Conservation (phyloP, 2,888 invertebrate genomes). For the Miltochrista miniata region DNA sequence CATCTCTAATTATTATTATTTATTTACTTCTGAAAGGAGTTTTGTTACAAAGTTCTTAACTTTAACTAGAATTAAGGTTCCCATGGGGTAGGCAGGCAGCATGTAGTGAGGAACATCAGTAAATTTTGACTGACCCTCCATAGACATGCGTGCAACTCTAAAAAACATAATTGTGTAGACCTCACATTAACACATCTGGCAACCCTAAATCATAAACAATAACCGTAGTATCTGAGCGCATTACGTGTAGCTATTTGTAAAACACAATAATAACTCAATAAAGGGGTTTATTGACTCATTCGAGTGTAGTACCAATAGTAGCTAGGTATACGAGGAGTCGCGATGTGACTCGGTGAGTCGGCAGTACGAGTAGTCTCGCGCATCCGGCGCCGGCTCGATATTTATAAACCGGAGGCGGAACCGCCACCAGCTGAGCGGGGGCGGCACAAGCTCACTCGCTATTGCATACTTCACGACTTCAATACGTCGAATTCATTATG, state of each 20-base stretch:
- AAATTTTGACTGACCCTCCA: background rate
- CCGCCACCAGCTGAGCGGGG: conserved; percentile 57
- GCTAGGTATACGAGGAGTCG: conserved; percentile 34
- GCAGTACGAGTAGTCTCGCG: conserved; percentile 53
- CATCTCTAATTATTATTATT: too few species aligned
- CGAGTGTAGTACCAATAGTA: conserved; percentile 35
- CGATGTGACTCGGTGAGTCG: conserved; percentile 30
- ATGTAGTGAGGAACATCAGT: too few species aligned
- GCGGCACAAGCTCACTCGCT: conserved; percentile 45
- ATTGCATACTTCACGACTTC: conserved; percentile 47
- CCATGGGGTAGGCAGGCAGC: too few species aligned
- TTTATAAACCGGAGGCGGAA: conserved; percentile 78
- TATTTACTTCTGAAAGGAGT: too few species aligned
- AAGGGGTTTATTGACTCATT: conserved; percentile 57
- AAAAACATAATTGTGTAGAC: background rate
- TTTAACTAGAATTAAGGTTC: too few species aligned
- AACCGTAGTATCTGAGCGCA: conserved; percentile 29
- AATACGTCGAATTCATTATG: conserved; percentile 43
- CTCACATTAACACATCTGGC: conserved; percentile 4
- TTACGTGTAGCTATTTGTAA: conserved; percentile 53
- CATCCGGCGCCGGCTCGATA: conserved; percentile 76
- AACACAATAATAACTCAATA: conserved; percentile 60
- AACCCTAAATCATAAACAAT: conserved; percentile 32
- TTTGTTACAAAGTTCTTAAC: too few species aligned
- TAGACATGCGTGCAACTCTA: background rate